These are phyloP conservation scores for Hyphantria cunea DNA, from an alignment of 1,140 invertebrate species.

Conservation along the genomic window DNA sequence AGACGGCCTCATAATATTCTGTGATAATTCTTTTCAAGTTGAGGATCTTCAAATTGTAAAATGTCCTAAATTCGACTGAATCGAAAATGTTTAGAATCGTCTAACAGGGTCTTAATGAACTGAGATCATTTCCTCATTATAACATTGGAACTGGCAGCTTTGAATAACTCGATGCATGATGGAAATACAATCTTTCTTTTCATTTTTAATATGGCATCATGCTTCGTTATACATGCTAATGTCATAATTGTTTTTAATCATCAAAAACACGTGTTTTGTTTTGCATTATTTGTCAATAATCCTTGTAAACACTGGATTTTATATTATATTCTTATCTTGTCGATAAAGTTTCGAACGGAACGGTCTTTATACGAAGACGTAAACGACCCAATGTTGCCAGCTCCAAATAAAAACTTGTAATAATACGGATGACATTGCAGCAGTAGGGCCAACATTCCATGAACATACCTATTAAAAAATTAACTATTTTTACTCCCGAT, in stretches of 20 bases:
- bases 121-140: slow-evolving; percentile 13
- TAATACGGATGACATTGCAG: slow-evolving; percentile 40
- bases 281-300: too few relatives aligned
- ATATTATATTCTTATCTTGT: too few relatives aligned
- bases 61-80: slow-evolving; percentile 40
- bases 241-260: too few relatives aligned
- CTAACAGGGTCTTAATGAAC: slow-evolving; percentile 39
- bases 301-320: too few relatives aligned
- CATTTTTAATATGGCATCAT: not conserved
- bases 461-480: slow-evolving; percentile 25
- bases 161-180: not conserved
- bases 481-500: slow-evolving; percentile 47
- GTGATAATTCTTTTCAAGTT: slow-evolving; percentile 77
- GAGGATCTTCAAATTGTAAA: slow-evolving; percentile 70
- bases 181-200: not conserved
- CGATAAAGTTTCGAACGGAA: too few relatives aligned
- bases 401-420: slow-evolving; percentile 32
- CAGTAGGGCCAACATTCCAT: slow-evolving; percentile 26
- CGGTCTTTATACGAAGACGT: too few relatives aligned
- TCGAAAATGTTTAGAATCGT: slow-evolving; percentile 30
- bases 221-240: too few relatives aligned
- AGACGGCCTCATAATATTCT: slow-evolving; percentile 73
- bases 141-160: slow-evolving; percentile 14
- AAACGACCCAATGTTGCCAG: slow-evolving; percentile 14
- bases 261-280: too few relatives aligned